A percentile compares a stretch with the other conserved stretches of the same genome.
Conservation (phyloP, 1,140 invertebrate species). For the Cataglyphis hispanica region DNA sequence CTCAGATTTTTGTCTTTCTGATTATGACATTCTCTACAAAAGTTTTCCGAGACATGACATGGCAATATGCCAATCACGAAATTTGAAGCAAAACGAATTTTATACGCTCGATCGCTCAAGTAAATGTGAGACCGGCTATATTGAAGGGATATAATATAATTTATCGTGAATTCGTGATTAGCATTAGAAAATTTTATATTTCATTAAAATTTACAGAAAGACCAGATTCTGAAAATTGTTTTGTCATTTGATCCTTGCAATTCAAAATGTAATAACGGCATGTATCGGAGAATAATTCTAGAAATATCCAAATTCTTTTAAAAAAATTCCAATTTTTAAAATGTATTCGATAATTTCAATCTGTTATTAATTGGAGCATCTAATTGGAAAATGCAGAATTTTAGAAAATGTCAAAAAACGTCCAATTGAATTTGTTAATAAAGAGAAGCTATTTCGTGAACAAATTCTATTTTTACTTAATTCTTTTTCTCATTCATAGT, state of each 20-base stretch:
- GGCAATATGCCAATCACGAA: slow-evolving; percentile 41
- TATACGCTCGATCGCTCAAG: slow-evolving; percentile 40
- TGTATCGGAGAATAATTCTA: background rate
- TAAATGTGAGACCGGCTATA: slow-evolving; percentile 31
- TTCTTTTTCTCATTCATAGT: background rate
- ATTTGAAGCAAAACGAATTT: slow-evolving; percentile 34
- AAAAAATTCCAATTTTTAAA: background rate
- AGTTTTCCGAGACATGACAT: slow-evolving; percentile 31
- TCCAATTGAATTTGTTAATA: background rate
- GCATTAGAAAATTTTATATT: slow-evolving; percentile 13
- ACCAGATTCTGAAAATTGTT: background rate
- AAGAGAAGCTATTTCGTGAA: background rate
- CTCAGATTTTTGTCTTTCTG: background rate
- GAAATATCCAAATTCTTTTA: background rate
- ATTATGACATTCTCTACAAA: background rate
- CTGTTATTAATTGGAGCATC: background rate
- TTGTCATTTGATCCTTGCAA: background rate
- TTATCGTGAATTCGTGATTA: slow-evolving; percentile 36
- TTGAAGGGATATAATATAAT: slow-evolving; percentile 39
- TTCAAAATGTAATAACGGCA: background rate
- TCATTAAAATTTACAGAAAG: background rate
- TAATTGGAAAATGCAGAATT: background rate
- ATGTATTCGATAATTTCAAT: background rate
- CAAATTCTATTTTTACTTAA: background rate
- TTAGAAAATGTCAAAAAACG: background rate